These are phyloP conservation scores for Synergus japonicus DNA, from an alignment of 2,888 invertebrate genomes.

Conservation along the genomic window DNA sequence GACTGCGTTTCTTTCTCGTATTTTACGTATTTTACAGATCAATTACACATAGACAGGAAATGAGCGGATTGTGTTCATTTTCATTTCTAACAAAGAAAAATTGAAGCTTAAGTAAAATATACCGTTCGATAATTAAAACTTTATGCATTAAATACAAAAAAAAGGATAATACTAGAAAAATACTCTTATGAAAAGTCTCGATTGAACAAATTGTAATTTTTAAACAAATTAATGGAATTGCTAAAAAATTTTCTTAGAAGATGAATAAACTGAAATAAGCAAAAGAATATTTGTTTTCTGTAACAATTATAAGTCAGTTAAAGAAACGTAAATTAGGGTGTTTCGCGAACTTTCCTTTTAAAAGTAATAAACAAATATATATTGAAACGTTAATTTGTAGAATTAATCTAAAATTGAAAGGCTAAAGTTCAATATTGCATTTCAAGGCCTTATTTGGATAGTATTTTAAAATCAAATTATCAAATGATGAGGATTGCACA, in stretches of 20 bases:
- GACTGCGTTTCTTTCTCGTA: neutral
- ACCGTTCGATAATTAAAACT: neutral
- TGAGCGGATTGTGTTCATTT: neutral
- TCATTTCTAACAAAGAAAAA: slow-evolving; percentile 29
- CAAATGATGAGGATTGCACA: no score
- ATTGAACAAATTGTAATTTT: neutral
- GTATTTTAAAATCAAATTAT: no score
- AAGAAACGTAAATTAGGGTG: neutral
- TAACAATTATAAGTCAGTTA: neutral
- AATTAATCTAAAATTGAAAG: no score
- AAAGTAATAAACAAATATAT: no score
- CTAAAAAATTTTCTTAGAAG: no score
- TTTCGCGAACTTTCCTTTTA: no score
- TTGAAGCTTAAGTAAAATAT: neutral
- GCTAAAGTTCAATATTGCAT: no score
- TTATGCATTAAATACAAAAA: neutral
- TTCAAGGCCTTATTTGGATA: no score
- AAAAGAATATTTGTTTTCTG: neutral
- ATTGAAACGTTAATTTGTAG: no score
- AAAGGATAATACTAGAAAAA: neutral
- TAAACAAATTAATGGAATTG: neutral
- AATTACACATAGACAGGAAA: slow-evolving; percentile 16
- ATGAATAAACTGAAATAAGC: neutral
- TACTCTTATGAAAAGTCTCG: neutral
- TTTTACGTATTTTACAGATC: slow-evolving; percentile 15